These are phyloP conservation scores for Trididemnum miniatum DNA, from an alignment of 23 tunicate genomes.

Conservation along the genomic window DNA sequence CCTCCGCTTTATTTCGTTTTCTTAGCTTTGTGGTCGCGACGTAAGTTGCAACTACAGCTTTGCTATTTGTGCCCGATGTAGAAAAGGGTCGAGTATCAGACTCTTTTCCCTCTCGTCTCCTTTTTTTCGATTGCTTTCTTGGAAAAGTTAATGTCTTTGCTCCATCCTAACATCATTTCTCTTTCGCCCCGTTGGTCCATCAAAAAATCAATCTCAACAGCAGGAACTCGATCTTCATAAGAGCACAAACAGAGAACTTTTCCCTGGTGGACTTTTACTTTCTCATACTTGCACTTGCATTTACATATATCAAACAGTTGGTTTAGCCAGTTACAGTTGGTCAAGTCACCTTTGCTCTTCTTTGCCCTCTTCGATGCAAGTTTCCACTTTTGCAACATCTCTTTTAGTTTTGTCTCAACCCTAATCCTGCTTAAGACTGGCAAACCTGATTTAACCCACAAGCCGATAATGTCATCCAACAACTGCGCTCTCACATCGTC, in stretches of 20 bases:
- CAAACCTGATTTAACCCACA: conserved; percentile 2
- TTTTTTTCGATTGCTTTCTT: background rate
- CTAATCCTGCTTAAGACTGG: too few relatives aligned
- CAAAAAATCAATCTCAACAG: background rate
- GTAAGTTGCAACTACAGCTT: background rate
- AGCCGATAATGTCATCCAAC: background rate
- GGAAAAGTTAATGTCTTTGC: background rate
- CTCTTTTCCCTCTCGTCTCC: background rate
- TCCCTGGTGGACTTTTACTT: background rate
- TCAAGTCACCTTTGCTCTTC: background rate
- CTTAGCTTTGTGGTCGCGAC: background rate
- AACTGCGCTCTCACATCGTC: background rate
- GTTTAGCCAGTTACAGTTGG: background rate
- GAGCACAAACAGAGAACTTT: conserved; percentile 2
- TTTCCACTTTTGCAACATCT: background rate
- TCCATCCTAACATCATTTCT: too few relatives aligned
- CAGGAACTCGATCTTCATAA: background rate
- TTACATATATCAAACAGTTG: conserved; percentile 1
- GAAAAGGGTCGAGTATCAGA: background rate
- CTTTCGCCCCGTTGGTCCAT: background rate
- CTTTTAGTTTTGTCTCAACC: background rate
- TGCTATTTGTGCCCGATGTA: background rate
- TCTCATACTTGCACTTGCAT: conserved; percentile 3
- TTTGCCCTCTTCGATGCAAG: conserved; percentile 3
- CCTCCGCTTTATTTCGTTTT: background rate